A percentile compares a stretch with the other conserved stretches of the same genome.
Conservation (phyloP, 2,888 invertebrate species). For the Melieria picta region DNA sequence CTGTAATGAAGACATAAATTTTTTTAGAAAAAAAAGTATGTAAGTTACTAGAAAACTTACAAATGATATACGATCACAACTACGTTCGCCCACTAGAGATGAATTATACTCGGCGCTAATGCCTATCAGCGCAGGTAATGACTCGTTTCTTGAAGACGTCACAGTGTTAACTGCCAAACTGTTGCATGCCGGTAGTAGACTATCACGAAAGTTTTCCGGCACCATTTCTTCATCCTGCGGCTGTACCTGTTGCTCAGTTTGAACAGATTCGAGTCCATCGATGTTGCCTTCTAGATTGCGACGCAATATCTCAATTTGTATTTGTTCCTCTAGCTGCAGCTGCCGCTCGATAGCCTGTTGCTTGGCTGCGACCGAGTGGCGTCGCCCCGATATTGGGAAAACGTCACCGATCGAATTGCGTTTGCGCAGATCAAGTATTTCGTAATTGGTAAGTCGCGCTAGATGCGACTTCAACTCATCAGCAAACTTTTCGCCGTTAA, state of each 20-base stretch:
- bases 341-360: constrained; percentile 39
- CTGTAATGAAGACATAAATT: constrained; percentile 5
- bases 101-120: not conserved
- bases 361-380: constrained; percentile 22
- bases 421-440: constrained; percentile 57
- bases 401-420: constrained; percentile 50
- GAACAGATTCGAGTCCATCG: constrained; percentile 1
- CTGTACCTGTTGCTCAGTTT: not conserved
- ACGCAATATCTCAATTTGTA: constrained; percentile 43
- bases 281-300: constrained; percentile 43
- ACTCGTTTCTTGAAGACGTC: not conserved
- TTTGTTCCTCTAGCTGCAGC: constrained; percentile 45
- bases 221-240: not conserved
- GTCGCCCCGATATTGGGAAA: constrained; percentile 42
- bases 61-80: constrained; percentile 38
- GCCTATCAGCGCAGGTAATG: not conserved
- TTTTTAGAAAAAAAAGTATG: not conserved
- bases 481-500: constrained; percentile 59
- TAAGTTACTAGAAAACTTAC: constrained; percentile 15
- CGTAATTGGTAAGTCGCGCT: constrained; percentile 55
- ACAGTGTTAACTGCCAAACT: constrained; percentile 16
- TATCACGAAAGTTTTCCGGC: too few relatives aligned
- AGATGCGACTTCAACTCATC: constrained; percentile 45
- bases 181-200: constrained; percentile 34
- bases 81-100: constrained; percentile 37